Percentiles rank a stretch among this genome's conserved stretches.
Conservation (phyloP, 2,888 invertebrate genomes). For the Diarsia brunnea region DNA sequence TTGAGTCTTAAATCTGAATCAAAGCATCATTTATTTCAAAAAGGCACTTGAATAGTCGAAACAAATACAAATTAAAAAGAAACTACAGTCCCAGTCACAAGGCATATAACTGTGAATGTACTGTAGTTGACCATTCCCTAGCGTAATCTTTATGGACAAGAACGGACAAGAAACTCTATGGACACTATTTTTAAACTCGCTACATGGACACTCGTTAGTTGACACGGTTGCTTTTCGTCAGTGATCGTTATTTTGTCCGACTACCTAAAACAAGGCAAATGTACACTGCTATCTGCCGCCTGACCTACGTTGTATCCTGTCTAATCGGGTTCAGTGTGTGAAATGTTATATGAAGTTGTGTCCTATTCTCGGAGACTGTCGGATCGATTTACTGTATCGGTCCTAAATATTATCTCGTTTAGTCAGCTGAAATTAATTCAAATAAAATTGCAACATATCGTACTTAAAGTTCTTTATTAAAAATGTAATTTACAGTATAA, state of each 20-base stretch:
- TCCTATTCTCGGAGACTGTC: neutral
- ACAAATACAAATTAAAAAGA: too few relatives aligned
- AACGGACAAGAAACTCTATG: too few relatives aligned
- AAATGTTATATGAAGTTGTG: neutral
- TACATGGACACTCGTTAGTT: too few relatives aligned
- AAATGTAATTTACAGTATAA: constrained; percentile 89
- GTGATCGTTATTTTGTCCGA: neutral
- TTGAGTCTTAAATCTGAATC: too few relatives aligned
- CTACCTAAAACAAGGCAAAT: neutral
- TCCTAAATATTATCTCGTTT: neutral
- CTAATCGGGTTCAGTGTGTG: neutral
- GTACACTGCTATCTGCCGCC: neutral
- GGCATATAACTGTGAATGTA: too few relatives aligned
- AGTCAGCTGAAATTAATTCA: neutral
- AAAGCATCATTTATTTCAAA: too few relatives aligned
- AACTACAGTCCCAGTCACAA: too few relatives aligned
- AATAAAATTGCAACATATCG: constrained; percentile 59
- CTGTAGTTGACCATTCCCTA: too few relatives aligned
- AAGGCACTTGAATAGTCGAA: too few relatives aligned
- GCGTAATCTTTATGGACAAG: too few relatives aligned
- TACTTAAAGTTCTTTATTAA: constrained; percentile 86
- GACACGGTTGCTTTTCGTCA: neutral
- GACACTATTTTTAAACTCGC: too few relatives aligned
- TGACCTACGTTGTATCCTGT: neutral
- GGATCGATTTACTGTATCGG: neutral